Conservation (phyloP, 2,113 vertebrate genomes). For the Cisticola juncidis region DNA sequence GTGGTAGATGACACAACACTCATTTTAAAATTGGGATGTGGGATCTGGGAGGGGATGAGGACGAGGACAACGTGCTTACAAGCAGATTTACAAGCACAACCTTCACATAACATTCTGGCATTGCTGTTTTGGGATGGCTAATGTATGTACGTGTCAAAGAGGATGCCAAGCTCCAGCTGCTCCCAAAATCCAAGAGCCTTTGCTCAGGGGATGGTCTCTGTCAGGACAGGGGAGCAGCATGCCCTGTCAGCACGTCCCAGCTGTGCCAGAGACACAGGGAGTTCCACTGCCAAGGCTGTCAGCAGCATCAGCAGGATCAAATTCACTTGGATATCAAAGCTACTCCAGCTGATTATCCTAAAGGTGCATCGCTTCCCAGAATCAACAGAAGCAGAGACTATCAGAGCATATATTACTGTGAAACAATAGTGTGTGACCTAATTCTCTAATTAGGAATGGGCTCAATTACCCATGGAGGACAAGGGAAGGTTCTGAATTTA, state of each 20-base stretch:
- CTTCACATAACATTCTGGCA: background rate
- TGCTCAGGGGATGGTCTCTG: background rate
- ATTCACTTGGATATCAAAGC: background rate
- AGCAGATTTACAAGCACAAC: background rate
- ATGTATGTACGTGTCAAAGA: background rate
- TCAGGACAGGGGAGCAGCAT: background rate
- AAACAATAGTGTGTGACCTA: background rate
- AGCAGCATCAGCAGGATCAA: background rate
- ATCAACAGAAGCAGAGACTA: background rate
- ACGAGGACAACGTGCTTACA: fast-evolving
- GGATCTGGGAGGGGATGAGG: background rate
- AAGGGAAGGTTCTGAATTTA: background rate
- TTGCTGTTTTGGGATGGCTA: background rate
- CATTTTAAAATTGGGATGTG: background rate
- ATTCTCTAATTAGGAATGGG: background rate
- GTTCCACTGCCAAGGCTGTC: background rate
- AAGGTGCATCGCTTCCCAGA: fast-evolving
- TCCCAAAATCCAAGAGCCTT: background rate
- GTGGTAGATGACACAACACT: fast-evolving
- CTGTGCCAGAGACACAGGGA: background rate
- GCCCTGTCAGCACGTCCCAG: background rate
- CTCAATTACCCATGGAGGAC: background rate
- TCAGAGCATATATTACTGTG: background rate
- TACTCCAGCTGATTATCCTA: background rate
- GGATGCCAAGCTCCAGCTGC: background rate